Conservation (phyloP, 2,797 vertebrate species). For the Acrossocheilus wenchowensis region DNA sequence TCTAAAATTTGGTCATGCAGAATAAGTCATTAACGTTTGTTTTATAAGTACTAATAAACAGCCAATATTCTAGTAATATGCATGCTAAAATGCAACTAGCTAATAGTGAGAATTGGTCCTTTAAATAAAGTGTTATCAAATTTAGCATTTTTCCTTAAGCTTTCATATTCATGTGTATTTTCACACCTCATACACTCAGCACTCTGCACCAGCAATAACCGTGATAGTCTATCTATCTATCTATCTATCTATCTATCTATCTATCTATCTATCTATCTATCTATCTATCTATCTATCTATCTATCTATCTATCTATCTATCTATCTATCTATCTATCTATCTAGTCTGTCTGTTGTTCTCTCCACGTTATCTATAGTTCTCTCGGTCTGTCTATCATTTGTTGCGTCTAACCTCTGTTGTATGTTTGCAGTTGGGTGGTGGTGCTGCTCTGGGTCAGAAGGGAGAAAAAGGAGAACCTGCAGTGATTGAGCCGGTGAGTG, state of each 20-base stretch:
- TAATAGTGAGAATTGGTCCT: neutral
- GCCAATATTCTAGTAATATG: neutral
- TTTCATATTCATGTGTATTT: neutral
- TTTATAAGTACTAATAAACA: neutral
- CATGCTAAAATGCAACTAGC: neutral
- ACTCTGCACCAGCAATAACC: constrained; percentile 16
- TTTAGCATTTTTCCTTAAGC: neutral
- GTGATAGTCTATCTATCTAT: neutral
- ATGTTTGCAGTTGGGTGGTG: constrained; percentile 82
- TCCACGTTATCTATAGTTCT: neutral
- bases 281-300: constrained; percentile 1
- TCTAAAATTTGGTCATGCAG: neutral
- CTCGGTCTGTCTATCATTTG: constrained; percentile 11
- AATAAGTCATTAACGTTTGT: neutral
- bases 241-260: neutral
- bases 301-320: neutral
- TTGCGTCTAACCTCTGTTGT: constrained; percentile 46
- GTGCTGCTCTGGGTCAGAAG: constrained; percentile 87
- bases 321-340: neutral
- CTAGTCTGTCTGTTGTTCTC: neutral
- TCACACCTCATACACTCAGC: neutral
- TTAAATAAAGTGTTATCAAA: neutral
- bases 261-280: neutral
- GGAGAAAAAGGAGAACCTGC: constrained; percentile 97
- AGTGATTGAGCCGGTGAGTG: constrained; percentile 95